Evolutionary conservation across 2,113 vertebrate genomes (phyloP).

Genomic region (Myodes glareolus): DNA sequence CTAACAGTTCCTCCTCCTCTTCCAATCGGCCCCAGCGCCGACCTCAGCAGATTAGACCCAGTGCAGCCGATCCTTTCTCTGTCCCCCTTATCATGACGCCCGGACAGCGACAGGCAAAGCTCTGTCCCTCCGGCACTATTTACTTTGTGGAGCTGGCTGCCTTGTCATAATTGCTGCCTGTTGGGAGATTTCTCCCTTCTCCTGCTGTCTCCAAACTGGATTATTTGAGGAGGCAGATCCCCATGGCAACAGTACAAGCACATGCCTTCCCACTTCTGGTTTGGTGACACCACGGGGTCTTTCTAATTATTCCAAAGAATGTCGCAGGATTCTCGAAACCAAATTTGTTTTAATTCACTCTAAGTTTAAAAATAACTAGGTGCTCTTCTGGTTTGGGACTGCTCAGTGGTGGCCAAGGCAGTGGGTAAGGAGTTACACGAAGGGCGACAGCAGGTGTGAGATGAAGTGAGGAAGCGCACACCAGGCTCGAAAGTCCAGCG

Average conservation of each 20-base stretch:
- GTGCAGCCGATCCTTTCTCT: not conserved
- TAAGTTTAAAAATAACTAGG: conserved; percentile 66
- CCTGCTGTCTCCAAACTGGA: conserved; percentile 32
- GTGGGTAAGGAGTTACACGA: not conserved
- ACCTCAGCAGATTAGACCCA: not conserved
- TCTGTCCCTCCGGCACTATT: not conserved
- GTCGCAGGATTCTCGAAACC: conserved; percentile 55
- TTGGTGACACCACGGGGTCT: conserved; percentile 57
- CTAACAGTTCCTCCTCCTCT: not conserved
- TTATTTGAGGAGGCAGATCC: conserved; percentile 49
- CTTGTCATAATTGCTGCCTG: not conserved
- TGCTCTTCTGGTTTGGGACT: conserved; percentile 14
- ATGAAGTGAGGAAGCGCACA: not conserved
- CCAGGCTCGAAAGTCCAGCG: not conserved
- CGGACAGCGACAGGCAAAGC: not conserved
- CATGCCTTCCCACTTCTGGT: conserved; percentile 40
- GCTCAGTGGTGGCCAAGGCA: not conserved
- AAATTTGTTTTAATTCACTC: conserved; percentile 69
- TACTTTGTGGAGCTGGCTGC: not conserved
- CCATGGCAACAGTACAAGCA: conserved; percentile 72
- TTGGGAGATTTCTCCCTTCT: conserved; percentile 29
- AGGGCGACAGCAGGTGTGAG: not conserved
- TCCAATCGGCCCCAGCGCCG: not conserved
- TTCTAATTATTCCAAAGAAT: conserved; percentile 71
- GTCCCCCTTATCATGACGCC: not conserved